Conservation (phyloP, 2,113 vertebrate species). For the Galeopterus variegatus region DNA sequence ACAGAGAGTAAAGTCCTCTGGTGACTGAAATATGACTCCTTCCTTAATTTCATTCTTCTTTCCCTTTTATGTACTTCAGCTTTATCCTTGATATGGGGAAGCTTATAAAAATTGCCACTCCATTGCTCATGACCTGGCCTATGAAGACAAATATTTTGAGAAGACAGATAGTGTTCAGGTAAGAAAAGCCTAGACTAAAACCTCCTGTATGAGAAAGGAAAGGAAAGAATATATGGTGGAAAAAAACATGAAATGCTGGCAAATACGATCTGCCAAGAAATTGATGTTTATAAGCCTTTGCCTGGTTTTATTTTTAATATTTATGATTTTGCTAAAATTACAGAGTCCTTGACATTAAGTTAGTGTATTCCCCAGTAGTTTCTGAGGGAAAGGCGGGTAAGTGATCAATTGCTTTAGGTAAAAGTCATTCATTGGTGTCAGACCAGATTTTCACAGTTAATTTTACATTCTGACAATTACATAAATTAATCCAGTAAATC, state of each 20-base stretch:
- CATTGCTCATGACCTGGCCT: constrained; percentile 29
- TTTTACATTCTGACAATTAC: constrained; percentile 77
- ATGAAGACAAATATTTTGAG: constrained; percentile 61
- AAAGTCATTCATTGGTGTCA: constrained; percentile 52
- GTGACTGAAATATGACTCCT: constrained; percentile 21
- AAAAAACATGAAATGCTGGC: neutral
- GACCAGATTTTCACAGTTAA: constrained; percentile 67
- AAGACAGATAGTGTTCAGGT: constrained; percentile 40
- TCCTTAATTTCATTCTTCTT: constrained; percentile 27
- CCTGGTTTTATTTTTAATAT: constrained; percentile 59
- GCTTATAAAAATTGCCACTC: constrained; percentile 48
- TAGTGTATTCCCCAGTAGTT: neutral
- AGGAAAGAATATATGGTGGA: neutral
- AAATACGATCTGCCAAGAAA: constrained; percentile 33
- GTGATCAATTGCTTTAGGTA: constrained; percentile 38
- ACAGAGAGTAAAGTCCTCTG: neutral
- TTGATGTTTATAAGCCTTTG: constrained; percentile 53
- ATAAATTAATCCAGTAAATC: constrained; percentile 75
- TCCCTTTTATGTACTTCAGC: neutral
- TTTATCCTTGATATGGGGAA: neutral
- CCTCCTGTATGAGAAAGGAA: neutral
- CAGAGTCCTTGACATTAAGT: neutral
- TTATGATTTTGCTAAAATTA: constrained; percentile 55
- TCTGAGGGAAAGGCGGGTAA: constrained; percentile 27
- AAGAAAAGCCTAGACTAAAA: constrained; percentile 27